A percentile compares a stretch with the other conserved stretches of the same genome.
These are phyloP conservation scores for Cherax quadricarinatus DNA, from an alignment of 1,140 invertebrate species.

Conservation along the genomic window DNA sequence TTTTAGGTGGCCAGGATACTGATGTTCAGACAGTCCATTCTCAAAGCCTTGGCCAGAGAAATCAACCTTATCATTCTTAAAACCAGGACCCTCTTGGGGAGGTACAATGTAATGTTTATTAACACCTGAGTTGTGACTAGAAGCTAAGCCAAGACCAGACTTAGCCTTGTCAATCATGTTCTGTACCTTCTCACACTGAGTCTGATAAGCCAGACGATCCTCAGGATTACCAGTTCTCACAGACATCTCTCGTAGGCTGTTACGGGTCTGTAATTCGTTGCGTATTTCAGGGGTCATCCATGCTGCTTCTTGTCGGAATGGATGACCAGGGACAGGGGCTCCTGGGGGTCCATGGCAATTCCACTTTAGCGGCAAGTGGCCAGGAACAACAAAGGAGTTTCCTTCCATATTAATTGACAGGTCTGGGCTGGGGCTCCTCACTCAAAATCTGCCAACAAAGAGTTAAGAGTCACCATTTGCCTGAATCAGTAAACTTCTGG, in stretches of 20 bases:
- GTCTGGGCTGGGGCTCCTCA: background rate
- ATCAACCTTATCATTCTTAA: no score
- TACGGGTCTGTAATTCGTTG: background rate
- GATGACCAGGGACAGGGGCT: background rate
- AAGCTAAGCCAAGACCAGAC: background rate
- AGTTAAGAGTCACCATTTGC: background rate
- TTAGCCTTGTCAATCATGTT: slow-evolving; percentile 21
- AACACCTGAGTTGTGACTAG: background rate
- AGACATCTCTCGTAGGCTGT: background rate
- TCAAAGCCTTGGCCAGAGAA: no score
- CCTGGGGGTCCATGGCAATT: background rate
- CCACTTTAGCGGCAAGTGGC: slow-evolving; percentile 19
- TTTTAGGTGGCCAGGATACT: background rate
- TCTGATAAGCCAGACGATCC: slow-evolving; percentile 11
- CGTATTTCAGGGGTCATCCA: slow-evolving; percentile 29
- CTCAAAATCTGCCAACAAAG: slow-evolving; percentile 5
- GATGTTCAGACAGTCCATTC: background rate
- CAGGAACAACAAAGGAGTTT: slow-evolving; percentile 32
- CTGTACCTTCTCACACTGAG: background rate
- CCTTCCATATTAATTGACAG: background rate
- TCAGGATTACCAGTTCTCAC: background rate
- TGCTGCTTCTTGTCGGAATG: background rate
- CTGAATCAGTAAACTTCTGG: background rate
- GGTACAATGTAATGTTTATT: background rate
- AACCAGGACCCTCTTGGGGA: background rate